Base-by-base conservation (phyloP, 1,140 invertebrate species). In the Brachionus koreanus region DNA sequence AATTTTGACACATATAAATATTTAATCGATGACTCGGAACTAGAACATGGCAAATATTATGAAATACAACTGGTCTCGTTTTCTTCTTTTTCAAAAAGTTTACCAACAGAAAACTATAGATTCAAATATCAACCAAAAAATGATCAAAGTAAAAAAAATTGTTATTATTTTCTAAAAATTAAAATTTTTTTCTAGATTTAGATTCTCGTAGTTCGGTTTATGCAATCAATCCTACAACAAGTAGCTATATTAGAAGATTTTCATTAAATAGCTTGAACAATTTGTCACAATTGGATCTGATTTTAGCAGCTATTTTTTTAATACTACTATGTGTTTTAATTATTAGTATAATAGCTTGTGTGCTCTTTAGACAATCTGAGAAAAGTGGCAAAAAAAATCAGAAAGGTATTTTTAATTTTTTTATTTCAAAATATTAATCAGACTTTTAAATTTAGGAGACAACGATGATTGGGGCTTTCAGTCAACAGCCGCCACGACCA, bases 1-100 rank as follows among this genome's bases (percentile, higher is more conserved):
- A 57, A 57, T 25, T 25, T 42, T 12, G 33, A 79, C 19, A 23
- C 10, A 19, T 35, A 25, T 4, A 79, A 16, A 23, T 79, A 79
- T 65, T 35, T 79, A 35, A 79, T 79, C 9, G 76, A 79, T 39
- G 19, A 79, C 2, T 61, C 16, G n/a, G 49, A 79, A 35, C n/a
- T 79, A 13, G 61, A 79, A 13, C n/a, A 61, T 25, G 61, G 37
- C 7, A 23, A 79, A 79, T 2, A 35, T 23, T 79, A 79, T 35
- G 76, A 79, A 61, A 79, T 79, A 23, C 49, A 79, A 33, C 12
- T 79, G 9, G 61, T 79, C 0, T 79, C 76, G 5, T 79, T 79
- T 19, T 79, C 76, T 4, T 35, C 33, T 19, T 79, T 61, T 43
- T 79, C 76, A 9, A 79, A 79, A 65, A 79, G 76, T 49, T 39